A percentile compares a stretch with the other conserved stretches of the same genome.
phyloP scores from a whole-genome alignment of 2,113 vertebrate species.

The Brachyhypopomus occidentalis region DNA sequence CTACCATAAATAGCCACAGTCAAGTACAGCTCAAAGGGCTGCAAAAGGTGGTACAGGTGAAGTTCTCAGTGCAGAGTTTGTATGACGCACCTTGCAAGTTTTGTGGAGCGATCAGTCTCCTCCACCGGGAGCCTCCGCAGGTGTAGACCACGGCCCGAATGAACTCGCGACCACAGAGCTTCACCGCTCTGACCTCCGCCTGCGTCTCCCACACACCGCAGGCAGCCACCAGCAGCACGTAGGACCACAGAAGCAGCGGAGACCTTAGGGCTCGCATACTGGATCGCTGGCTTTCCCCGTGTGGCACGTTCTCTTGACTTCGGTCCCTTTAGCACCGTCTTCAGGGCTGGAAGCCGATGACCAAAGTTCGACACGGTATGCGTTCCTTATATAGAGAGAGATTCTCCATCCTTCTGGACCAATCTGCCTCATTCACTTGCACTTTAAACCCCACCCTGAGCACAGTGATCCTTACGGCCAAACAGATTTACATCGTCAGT shows the following conservation, averaged over 20 bases:
- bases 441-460: slow-evolving; percentile 32
- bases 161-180: slow-evolving; percentile 85
- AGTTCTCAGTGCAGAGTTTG: too few relatives aligned
- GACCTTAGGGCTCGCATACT: slow-evolving; percentile 63
- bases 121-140: slow-evolving; percentile 89
- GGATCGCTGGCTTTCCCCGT: slow-evolving; percentile 11
- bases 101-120: slow-evolving; percentile 60
- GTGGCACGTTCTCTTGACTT: neutral
- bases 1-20: neutral
- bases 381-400: slow-evolving; percentile 48
- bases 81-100: slow-evolving; percentile 70
- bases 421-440: neutral
- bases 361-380: neutral
- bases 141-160: slow-evolving; percentile 84
- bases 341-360: slow-evolving; percentile 2
- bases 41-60: too few relatives aligned
- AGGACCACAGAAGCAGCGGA: slow-evolving; percentile 54
- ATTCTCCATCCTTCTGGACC: neutral
- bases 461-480: slow-evolving; percentile 33
- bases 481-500: slow-evolving; percentile 60
- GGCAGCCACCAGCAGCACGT: slow-evolving; percentile 68
- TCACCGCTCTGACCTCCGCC: slow-evolving; percentile 68
- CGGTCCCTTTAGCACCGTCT: slow-evolving; percentile 9
- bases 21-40: neutral
- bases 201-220: slow-evolving; percentile 44